These are phyloP conservation scores for Dicrostonyx torquatus DNA, from an alignment of 2,797 vertebrate species.

Conservation along the genomic window DNA sequence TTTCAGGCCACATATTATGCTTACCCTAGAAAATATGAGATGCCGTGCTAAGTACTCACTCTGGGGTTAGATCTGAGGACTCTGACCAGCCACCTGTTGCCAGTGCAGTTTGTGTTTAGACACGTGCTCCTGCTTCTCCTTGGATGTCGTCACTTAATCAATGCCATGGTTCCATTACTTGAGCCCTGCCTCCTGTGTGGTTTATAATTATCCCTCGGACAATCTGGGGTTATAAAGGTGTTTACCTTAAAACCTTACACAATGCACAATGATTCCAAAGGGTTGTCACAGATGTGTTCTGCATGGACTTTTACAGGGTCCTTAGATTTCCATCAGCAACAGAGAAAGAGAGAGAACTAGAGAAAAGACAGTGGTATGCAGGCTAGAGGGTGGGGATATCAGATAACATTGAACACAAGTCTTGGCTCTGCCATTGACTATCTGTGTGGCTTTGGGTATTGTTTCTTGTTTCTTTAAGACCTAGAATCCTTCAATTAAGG, in stretches of 20 bases:
- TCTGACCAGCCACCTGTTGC: background rate
- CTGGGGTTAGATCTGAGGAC: background rate
- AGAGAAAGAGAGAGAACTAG: background rate
- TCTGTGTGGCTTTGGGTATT: background rate
- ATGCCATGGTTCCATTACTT: background rate
- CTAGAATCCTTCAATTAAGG: background rate
- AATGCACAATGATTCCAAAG: background rate
- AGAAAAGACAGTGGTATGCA: background rate
- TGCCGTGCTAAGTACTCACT: background rate
- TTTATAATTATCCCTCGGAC: background rate
- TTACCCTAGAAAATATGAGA: slow-evolving; percentile 67
- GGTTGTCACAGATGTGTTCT: background rate
- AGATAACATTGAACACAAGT: background rate
- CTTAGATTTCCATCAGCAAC: background rate
- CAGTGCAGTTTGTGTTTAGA: background rate
- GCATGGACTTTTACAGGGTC: background rate
- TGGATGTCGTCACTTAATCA: background rate
- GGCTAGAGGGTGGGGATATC: background rate
- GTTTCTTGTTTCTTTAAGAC: too few species aligned
- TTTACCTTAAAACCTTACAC: background rate
- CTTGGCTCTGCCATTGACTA: background rate
- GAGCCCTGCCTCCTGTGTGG: background rate
- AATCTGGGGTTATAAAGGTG: background rate
- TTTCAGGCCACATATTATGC: slow-evolving; percentile 65
- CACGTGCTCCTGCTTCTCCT: background rate